phyloP scores from a whole-genome alignment of 1,140 invertebrate genomes.

The Tetramorium parvispinum region DNA sequence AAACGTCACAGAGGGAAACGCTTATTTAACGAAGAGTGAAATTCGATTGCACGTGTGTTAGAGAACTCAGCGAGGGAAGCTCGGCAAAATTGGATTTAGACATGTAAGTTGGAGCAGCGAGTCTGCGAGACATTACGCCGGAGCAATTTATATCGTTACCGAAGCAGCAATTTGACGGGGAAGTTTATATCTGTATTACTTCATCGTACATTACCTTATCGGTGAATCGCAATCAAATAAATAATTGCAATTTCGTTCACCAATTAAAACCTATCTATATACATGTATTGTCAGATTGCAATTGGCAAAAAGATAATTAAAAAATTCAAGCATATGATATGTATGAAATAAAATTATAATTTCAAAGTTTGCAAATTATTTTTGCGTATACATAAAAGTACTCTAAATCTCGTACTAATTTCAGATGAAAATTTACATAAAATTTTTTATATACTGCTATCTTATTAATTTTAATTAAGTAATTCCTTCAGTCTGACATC shows the following conservation, averaged over 20 bases:
- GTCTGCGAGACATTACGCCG: constrained; percentile 23
- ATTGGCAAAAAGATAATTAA: background rate
- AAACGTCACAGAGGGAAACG: constrained; percentile 32
- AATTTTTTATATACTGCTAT: background rate
- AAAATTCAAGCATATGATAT: background rate
- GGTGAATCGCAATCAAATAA: background rate
- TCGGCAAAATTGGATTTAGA: constrained; percentile 49
- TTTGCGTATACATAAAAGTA: background rate
- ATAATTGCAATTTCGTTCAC: constrained; percentile 1
- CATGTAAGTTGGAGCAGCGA: constrained; percentile 41
- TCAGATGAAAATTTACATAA: background rate
- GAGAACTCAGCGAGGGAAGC: constrained; percentile 4
- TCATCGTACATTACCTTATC: constrained; percentile 3
- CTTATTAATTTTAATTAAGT: constrained; percentile 6
- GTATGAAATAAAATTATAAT: background rate
- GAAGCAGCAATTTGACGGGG: constrained; percentile 32
- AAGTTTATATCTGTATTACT: constrained; percentile 23
- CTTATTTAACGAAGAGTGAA: constrained; percentile 44
- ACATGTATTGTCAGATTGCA: background rate
- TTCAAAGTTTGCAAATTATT: background rate
- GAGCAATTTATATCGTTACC: constrained; percentile 55
- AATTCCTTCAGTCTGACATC: background rate
- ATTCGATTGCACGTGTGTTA: constrained; percentile 43
- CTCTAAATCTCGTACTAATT: background rate
- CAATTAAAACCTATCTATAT: background rate